phyloP scores from a whole-genome alignment of 2,888 invertebrate genomes.

The Drosophila borborema region DNA sequence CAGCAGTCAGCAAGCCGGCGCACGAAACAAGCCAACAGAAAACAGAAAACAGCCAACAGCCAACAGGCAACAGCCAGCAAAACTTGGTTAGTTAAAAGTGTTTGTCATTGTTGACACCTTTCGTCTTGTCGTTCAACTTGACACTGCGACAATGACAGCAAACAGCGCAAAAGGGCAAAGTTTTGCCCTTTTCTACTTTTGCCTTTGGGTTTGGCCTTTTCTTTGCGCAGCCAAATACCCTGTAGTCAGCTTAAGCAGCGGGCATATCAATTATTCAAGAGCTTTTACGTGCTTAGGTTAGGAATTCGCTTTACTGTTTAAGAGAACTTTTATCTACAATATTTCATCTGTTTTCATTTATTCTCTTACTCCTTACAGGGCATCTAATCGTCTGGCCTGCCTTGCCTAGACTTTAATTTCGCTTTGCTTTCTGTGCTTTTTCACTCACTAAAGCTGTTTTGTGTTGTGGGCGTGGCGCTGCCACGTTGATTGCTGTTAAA shows the following conservation, averaged over 20 bases:
- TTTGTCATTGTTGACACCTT: slow-evolving; percentile 81
- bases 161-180: slow-evolving; percentile 63
- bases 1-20: slow-evolving; percentile 9
- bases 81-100: slow-evolving; percentile 80
- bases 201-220: slow-evolving; percentile 38
- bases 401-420: slow-evolving; percentile 3
- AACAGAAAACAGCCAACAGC: not conserved
- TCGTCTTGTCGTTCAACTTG: slow-evolving; percentile 70
- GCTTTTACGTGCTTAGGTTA: not conserved
- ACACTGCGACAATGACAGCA: slow-evolving; percentile 62
- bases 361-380: not conserved
- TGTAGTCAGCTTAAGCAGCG: not conserved
- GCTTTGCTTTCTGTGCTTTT: slow-evolving; percentile 8
- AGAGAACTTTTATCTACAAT: not conserved
- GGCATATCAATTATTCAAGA: not conserved
- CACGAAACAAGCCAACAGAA: slow-evolving; percentile 32
- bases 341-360: too few species aligned
- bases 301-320: not conserved
- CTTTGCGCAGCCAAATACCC: slow-evolving; percentile 34
- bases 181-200: slow-evolving; percentile 54
- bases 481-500: slow-evolving; percentile 75
- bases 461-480: slow-evolving; percentile 31
- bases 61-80: slow-evolving; percentile 34
- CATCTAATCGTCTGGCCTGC: not conserved
- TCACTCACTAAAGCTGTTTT: slow-evolving; percentile 23